Conservation (phyloP, 2,888 invertebrate species). For the Metopia argyrocephala region DNA sequence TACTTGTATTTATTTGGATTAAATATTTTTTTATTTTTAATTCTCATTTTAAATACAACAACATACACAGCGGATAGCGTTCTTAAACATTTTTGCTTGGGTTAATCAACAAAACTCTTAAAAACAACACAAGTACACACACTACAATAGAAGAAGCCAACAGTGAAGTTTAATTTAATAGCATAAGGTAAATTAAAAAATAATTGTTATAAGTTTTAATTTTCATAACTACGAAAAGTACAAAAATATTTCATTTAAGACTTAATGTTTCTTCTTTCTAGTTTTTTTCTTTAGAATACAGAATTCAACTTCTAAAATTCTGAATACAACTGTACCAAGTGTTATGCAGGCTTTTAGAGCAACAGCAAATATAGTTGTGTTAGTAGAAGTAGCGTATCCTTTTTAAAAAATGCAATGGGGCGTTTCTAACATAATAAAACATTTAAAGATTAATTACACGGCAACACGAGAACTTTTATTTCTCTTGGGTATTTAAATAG, state of each 20-base stretch:
- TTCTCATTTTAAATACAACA: background rate
- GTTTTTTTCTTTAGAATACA: too few species aligned
- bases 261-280: too few species aligned
- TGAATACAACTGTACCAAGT: background rate
- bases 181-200: too few species aligned
- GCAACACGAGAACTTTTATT: slow-evolving; percentile 55
- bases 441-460: slow-evolving; percentile 63
- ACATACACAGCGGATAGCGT: too few species aligned
- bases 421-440: slow-evolving; percentile 59
- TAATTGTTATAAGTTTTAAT: too few species aligned
- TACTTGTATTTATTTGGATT: slow-evolving; percentile 35
- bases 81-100: too few species aligned
- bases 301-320: background rate
- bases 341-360: background rate
- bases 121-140: too few species aligned
- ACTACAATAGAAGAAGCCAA: too few species aligned
- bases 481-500: slow-evolving; percentile 35
- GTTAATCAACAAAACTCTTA: too few species aligned
- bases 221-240: too few species aligned
- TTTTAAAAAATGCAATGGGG: slow-evolving; percentile 42
- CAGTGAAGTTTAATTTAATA: too few species aligned
- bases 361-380: background rate
- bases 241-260: too few species aligned
- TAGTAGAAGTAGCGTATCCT: background rate
- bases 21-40: slow-evolving; percentile 34